A percentile compares a stretch with the other conserved stretches of the same genome.
phyloP scores from a whole-genome alignment of 1,140 invertebrate species.

The Grapholita molesta region DNA sequence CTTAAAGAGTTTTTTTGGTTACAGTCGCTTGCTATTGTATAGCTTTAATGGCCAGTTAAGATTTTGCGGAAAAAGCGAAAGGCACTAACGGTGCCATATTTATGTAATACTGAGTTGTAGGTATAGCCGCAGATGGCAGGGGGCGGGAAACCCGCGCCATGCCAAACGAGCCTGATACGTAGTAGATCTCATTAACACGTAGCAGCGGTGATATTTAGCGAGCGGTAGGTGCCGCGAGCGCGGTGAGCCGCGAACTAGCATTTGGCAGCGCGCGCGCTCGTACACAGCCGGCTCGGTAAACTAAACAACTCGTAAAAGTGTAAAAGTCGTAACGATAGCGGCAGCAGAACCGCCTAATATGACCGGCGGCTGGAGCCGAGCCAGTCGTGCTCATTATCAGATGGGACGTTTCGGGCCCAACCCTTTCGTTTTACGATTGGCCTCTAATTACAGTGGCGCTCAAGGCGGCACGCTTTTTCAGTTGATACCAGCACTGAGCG shows the following conservation, averaged over 20 bases:
- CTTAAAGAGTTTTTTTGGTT: neutral
- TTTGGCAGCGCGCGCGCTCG: constrained; percentile 65
- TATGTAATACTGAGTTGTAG: constrained; percentile 29
- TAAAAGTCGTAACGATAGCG: constrained; percentile 75
- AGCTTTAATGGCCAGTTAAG: neutral
- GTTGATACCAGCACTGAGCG: constrained; percentile 42
- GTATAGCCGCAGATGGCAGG: neutral
- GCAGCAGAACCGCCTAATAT: constrained; percentile 64
- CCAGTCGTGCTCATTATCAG: constrained; percentile 75
- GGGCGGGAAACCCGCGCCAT: constrained; percentile 25
- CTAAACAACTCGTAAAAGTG: constrained; percentile 77
- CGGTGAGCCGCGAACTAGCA: constrained; percentile 73
- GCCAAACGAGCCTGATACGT: constrained; percentile 59
- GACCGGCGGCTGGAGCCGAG: constrained; percentile 68
- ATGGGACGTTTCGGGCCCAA: constrained; percentile 66
- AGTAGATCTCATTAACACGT: constrained; percentile 63
- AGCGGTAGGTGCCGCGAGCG: constrained; percentile 49
- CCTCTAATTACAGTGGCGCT: constrained; percentile 70
- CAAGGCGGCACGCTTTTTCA: constrained; percentile 65
- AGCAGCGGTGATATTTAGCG: constrained; percentile 60
- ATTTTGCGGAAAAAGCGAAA: neutral
- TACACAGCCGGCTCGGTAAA: constrained; percentile 63
- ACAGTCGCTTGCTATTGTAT: neutral
- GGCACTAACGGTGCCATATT: constrained; percentile 30
- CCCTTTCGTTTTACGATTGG: constrained; percentile 75